Evolutionary conservation across 2,113 vertebrate genomes (phyloP), one percentile per base, ranked within the genome.

Genomic region (Hiodon tergisus): DNA sequence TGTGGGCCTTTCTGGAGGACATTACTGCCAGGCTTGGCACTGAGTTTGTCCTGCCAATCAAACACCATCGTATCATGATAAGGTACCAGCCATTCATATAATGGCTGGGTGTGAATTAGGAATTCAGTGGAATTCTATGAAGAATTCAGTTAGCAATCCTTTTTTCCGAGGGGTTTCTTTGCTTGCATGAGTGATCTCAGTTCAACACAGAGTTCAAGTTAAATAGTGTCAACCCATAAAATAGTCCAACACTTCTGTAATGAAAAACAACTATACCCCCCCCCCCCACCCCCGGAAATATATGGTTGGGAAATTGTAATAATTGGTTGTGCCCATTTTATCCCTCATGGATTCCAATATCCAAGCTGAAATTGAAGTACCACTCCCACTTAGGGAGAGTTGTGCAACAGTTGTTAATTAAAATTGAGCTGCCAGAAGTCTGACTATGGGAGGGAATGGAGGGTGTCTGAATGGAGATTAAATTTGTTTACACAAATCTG

Each of bases 371-470:
- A 53, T 71, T 61, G 54, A 76, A 75, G 65, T 59, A 46, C 59
- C 60, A 62, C 60, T 70, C 67, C 75, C 13, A 62, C 75, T 65
- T 52, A 65, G 48, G 16, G 48, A 31, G 46, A 51, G 48, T 71
- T 76, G 47, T 14, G 67, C 75, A 76, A 76, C 59, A 62, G 67
- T 68, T 76, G 75, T 65, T 76, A 76, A 76, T 76, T 62, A 70
- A 70, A 31, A 71, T 76, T 69, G 74, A 48, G 58, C 47, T 55
- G 65, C 63, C 63, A 68, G 55, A 52, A 75, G 73, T 54, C 73
- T 67, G 52, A 57, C 73, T 16, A 51, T 67, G 65, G 65, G 73
- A 57, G 65, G 8, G 73, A 50, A 57, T 48, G 73, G 55, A 67
- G 54, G 73, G 73, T 55, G 53, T 67, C 48, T 68, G 65, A 67